Percentiles rank a stretch among this genome's conserved stretches.
Conservation (phyloP, 2,888 invertebrate genomes). For the Habroteleia sp. region DNA sequence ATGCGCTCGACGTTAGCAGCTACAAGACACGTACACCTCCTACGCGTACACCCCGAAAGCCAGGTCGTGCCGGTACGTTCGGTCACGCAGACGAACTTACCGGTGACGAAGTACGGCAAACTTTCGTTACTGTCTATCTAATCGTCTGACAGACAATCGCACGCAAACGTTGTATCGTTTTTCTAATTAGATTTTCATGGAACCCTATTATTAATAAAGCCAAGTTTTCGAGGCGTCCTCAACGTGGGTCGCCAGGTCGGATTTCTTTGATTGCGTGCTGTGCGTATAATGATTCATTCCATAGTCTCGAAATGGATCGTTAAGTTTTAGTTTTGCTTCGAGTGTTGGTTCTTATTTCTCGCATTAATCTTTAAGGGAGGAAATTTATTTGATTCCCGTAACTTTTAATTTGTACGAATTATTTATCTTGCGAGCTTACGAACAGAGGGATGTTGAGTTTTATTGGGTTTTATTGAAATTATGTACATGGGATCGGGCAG, state of each 20-base stretch:
- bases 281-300: slow-evolving; percentile 46
- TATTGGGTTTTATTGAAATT: slow-evolving; percentile 50
- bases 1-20: slow-evolving; percentile 28
- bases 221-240: slow-evolving; percentile 31
- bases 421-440: slow-evolving; percentile 32
- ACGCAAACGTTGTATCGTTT: slow-evolving; percentile 53
- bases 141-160: slow-evolving; percentile 36
- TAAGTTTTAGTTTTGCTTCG: slow-evolving; percentile 24
- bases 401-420: slow-evolving; percentile 54
- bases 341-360: slow-evolving; percentile 33
- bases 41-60: slow-evolving; percentile 28
- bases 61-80: slow-evolving; percentile 29
- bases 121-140: slow-evolving; percentile 24
- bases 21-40: slow-evolving; percentile 33
- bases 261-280: slow-evolving; percentile 56
- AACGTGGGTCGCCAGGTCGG: slow-evolving; percentile 2
- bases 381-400: slow-evolving; percentile 47
- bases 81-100: slow-evolving; percentile 36
- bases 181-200: slow-evolving; percentile 58
- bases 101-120: slow-evolving; percentile 48
- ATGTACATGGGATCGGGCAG: slow-evolving; percentile 4
- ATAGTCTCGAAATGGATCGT: slow-evolving; percentile 40
- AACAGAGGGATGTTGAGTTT: slow-evolving; percentile 33
- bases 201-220: slow-evolving; percentile 54
- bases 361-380: slow-evolving; percentile 38